phyloP scores from a whole-genome alignment of 2,888 invertebrate genomes.

The Xanthorhoe spadicearia region DNA sequence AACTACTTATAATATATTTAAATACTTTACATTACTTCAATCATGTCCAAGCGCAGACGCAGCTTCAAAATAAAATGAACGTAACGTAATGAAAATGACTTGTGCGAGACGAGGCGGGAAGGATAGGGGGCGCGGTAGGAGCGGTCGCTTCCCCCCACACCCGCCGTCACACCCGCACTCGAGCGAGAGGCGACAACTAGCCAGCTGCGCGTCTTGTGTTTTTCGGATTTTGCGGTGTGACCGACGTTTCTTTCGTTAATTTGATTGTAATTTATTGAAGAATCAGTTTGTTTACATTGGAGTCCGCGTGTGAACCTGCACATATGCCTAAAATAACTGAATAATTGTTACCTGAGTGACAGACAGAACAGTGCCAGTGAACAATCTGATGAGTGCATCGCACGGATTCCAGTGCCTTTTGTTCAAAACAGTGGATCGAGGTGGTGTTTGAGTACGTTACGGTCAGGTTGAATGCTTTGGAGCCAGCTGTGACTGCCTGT shows the following conservation, averaged over 20 bases:
- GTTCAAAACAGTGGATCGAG: conserved; percentile 77
- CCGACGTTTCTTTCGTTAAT: conserved; percentile 75
- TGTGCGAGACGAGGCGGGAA: conserved; percentile 67
- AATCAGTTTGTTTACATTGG: conserved; percentile 62
- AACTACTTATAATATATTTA: too few relatives aligned
- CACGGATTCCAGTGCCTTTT: conserved; percentile 80
- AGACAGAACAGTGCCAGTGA: conserved; percentile 46
- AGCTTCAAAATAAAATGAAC: conserved; percentile 73
- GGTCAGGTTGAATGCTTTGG: conserved; percentile 67
- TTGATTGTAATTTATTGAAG: conserved; percentile 63
- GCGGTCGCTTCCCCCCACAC: conserved; percentile 54
- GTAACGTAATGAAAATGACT: conserved; percentile 72
- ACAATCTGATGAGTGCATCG: conserved; percentile 64
- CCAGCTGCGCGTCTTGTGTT: conserved; percentile 83
- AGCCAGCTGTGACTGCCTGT: conserved; percentile 61
- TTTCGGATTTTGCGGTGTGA: conserved; percentile 79
- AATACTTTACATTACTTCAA: too few relatives aligned
- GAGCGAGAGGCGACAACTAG: conserved; percentile 76
- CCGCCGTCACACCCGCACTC: conserved; percentile 69
- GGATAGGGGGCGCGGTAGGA: conserved; percentile 69
- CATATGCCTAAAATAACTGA: conserved; percentile 43
- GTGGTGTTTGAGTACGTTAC: conserved; percentile 73
- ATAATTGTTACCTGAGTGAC: conserved; percentile 38
- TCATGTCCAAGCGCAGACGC: conserved; percentile 32
- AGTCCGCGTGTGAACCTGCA: conserved; percentile 63